phyloP scores from a whole-genome alignment of 1,140 invertebrate species.

The Meteorus sp. region DNA sequence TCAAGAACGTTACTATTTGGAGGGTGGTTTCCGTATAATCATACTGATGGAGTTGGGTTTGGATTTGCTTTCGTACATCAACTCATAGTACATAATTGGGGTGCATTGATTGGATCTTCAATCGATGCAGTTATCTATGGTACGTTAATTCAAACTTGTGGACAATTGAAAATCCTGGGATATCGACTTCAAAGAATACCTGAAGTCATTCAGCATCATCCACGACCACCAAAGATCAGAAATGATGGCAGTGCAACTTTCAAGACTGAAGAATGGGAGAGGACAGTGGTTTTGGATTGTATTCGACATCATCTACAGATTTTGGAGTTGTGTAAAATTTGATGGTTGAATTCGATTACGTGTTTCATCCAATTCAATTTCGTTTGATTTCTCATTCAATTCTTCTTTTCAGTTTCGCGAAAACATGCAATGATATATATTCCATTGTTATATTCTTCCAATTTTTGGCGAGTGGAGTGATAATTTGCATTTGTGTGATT shows the following conservation, averaged over 20 bases:
- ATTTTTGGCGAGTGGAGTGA: slow-evolving; percentile 26
- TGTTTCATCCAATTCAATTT: too few species aligned
- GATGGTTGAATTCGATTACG: too few species aligned
- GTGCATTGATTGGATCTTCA: neutral
- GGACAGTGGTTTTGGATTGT: too few species aligned
- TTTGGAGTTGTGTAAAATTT: too few species aligned
- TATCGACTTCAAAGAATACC: neutral
- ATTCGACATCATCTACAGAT: too few species aligned
- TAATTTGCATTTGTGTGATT: slow-evolving; percentile 27
- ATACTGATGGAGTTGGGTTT: neutral
- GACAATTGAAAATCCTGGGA: neutral
- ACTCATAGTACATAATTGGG: neutral
- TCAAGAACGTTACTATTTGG: neutral
- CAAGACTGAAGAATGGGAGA: too few species aligned
- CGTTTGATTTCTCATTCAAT: too few species aligned
- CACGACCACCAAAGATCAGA: too few species aligned
- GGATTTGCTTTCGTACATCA: neutral
- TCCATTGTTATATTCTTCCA: slow-evolving; percentile 7
- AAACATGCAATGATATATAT: neutral
- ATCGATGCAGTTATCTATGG: neutral
- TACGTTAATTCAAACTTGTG: neutral
- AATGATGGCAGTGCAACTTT: too few species aligned
- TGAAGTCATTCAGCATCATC: too few species aligned
- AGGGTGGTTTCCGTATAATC: neutral
- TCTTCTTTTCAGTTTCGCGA: neutral